phyloP scores from a whole-genome alignment of 2,797 vertebrate genomes.

The Lithobates sylvaticus region DNA sequence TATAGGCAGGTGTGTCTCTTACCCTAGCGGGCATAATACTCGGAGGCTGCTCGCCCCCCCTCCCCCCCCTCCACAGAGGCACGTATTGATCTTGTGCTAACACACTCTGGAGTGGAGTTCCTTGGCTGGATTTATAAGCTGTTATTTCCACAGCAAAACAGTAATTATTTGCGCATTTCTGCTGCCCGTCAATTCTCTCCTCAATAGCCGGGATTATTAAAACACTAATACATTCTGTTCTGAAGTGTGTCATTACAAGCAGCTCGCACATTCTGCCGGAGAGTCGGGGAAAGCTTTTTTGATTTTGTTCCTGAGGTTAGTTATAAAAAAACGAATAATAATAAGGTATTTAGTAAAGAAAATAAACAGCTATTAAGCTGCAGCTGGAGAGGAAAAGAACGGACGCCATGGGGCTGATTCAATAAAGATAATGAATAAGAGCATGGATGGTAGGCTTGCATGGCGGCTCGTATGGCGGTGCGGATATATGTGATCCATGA shows the following conservation, averaged over 20 bases:
- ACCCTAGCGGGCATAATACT: not conserved
- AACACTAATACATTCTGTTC: conserved; percentile 1
- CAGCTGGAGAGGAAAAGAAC: not conserved
- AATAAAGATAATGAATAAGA: not conserved
- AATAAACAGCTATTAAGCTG: not conserved
- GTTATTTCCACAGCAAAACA: conserved; percentile 28
- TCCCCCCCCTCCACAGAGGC: not conserved
- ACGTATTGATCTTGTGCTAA: conserved; percentile 26
- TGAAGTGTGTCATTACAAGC: not conserved
- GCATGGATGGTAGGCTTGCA: no score
- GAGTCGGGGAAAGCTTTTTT: not conserved
- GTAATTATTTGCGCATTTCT: conserved; percentile 39
- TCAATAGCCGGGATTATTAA: not conserved
- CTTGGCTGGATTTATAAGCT: not conserved
- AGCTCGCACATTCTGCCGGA: not conserved
- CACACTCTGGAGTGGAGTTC: not conserved
- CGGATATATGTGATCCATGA: not conserved
- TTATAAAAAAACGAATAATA: no score
- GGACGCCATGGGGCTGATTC: not conserved
- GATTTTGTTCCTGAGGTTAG: no score
- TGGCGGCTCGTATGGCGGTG: not conserved
- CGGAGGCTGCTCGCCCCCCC: no score
- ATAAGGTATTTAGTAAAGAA: not conserved
- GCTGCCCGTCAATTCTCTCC: conserved; percentile 8
- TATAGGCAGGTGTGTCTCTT: no score